phyloP scores from a whole-genome alignment of 1,140 invertebrate species.

The Philotrypesis tridentata region DNA sequence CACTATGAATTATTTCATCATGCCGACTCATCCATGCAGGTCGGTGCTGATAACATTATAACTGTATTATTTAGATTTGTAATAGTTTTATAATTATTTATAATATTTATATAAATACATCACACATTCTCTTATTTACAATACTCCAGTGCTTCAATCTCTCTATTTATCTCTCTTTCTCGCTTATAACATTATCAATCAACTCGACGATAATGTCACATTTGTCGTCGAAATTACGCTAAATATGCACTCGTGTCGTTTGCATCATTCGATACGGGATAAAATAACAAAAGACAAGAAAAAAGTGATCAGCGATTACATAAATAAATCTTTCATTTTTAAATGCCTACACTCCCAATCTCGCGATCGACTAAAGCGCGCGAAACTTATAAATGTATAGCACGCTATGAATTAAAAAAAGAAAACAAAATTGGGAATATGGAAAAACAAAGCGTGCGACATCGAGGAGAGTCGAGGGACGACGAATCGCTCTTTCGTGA shows the following conservation, averaged over 20 bases:
- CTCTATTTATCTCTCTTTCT: conserved; percentile 1
- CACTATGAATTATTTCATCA: conserved; percentile 29
- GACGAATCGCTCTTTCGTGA: neutral
- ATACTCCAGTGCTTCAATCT: conserved; percentile 47
- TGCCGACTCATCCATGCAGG: conserved; percentile 23
- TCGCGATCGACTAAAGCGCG: conserved; percentile 23
- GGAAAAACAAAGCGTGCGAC: conserved; percentile 4
- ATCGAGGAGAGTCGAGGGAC: conserved; percentile 4
- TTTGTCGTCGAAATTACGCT: conserved; percentile 17
- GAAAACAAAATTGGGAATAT: neutral
- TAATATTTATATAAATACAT: conserved; percentile 64
- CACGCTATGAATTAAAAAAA: neutral
- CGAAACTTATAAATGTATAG: conserved; percentile 17
- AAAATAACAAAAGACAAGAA: conserved; percentile 4
- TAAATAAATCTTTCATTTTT: conserved; percentile 16
- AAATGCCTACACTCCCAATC: conserved; percentile 47
- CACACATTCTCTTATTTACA: conserved; percentile 68
- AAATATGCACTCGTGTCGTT: conserved; percentile 6
- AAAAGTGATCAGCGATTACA: conserved; percentile 12
- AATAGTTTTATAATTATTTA: conserved; percentile 48
- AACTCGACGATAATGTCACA: neutral
- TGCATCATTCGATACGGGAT: neutral
- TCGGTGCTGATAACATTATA: conserved; percentile 36
- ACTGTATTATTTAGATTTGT: conserved; percentile 25
- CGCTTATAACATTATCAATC: neutral